These are phyloP conservation scores for Chloropsis hardwickii DNA, from an alignment of 2,113 vertebrate genomes.

Conservation along the genomic window DNA sequence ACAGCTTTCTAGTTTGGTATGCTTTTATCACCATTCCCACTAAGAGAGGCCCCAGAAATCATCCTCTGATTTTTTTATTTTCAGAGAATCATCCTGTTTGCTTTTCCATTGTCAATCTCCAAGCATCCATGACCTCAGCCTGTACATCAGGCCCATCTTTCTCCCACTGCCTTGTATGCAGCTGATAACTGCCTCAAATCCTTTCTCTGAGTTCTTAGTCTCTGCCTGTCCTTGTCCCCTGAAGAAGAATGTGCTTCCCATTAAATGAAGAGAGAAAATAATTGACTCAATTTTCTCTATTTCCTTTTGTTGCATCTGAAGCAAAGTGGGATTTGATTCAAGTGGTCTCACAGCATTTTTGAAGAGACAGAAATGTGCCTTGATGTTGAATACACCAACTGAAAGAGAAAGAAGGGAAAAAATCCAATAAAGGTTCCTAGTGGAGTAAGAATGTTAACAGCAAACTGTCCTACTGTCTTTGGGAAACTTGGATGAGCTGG, in stretches of 20 bases:
- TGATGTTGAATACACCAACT: not conserved
- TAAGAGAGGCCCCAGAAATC: not conserved
- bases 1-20: constrained; percentile 17
- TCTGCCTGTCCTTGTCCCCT: not conserved
- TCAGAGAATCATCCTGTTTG: not conserved
- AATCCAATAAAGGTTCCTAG: not conserved
- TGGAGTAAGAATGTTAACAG: not conserved
- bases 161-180: not conserved
- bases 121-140: not conserved
- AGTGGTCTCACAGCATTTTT: not conserved
- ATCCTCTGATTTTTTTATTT: not conserved
- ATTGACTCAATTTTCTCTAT: not conserved
- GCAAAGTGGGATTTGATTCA: not conserved
- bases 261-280: not conserved
- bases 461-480: not conserved
- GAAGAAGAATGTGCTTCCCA: not conserved
- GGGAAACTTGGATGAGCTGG: not conserved
- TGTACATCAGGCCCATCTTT: not conserved
- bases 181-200: not conserved
- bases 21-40: constrained; percentile 1
- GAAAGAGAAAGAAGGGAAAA: not conserved
- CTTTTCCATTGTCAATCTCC: not conserved
- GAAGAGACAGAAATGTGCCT: not conserved
- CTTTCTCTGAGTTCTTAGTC: not conserved
- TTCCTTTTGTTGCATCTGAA: not conserved